Conservation (phyloP, 23 tunicate genomes). For the Diplosoma virens region DNA sequence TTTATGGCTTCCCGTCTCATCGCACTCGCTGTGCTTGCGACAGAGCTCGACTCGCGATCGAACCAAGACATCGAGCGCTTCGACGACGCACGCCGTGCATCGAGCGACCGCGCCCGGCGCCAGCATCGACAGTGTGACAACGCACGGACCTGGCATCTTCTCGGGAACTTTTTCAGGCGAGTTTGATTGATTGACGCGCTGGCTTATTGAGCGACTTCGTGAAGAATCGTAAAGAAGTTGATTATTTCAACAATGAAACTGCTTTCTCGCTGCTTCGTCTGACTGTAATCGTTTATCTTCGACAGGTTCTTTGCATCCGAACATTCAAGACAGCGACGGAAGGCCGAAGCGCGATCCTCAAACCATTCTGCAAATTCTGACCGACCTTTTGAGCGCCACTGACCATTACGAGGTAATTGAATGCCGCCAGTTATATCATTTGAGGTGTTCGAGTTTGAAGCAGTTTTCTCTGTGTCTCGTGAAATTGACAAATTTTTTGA, state of each 20-base stretch:
- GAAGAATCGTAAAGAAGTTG: too few relatives aligned
- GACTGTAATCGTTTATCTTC: not conserved
- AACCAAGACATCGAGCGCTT: not conserved
- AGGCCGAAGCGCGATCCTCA: slow-evolving; percentile 96
- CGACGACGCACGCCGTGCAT: not conserved
- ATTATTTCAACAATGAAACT: not conserved
- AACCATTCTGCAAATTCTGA: slow-evolving; percentile 94
- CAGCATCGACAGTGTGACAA: slow-evolving; percentile 77
- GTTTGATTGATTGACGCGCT: not conserved
- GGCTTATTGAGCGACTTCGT: too few relatives aligned
- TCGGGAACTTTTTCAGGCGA: slow-evolving; percentile 92
- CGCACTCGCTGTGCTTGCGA: too few relatives aligned
- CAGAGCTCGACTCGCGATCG: slow-evolving; percentile 9
- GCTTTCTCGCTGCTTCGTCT: not conserved
- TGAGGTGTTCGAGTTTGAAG: too few relatives aligned
- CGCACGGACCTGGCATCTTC: slow-evolving; percentile 94
- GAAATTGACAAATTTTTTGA: too few relatives aligned
- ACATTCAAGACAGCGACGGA: slow-evolving; percentile 91
- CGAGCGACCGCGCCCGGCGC: too few relatives aligned
- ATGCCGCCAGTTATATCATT: too few relatives aligned
- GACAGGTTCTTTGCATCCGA: slow-evolving; percentile 94
- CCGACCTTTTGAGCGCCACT: slow-evolving; percentile 88
- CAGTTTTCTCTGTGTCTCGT: too few relatives aligned
- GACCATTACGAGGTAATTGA: slow-evolving; percentile 92
- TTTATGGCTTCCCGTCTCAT: too few relatives aligned